phyloP scores from a whole-genome alignment of 2,888 invertebrate genomes.

The Rutpela maculata region DNA sequence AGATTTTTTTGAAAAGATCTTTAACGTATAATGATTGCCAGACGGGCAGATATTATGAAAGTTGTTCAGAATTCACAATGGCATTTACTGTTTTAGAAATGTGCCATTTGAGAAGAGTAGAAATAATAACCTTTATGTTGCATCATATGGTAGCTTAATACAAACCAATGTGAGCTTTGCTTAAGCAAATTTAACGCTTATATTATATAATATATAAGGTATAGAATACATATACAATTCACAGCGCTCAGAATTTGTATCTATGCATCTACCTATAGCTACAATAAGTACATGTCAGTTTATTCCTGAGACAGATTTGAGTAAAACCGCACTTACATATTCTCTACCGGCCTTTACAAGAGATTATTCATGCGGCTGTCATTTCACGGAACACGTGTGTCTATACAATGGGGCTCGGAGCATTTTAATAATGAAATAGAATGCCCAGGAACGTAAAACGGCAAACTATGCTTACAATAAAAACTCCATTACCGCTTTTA shows the following conservation, averaged over 20 bases:
- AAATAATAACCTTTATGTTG: no score
- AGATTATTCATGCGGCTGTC: background rate
- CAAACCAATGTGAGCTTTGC: no score
- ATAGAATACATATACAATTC: background rate
- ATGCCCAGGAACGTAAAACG: conserved; percentile 2
- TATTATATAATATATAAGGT: no score
- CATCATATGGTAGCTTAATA: no score
- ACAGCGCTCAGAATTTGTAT: background rate
- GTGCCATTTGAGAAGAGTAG: no score
- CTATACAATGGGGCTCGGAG: background rate
- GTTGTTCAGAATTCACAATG: no score
- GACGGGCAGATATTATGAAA: no score
- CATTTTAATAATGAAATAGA: conserved; percentile 1
- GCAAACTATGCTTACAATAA: background rate
- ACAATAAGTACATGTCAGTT: background rate
- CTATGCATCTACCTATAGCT: background rate
- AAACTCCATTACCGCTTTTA: conserved; percentile 4
- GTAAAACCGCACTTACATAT: background rate
- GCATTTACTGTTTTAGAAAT: no score
- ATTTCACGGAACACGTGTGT: background rate
- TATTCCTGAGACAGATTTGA: background rate
- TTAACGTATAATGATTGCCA: no score
- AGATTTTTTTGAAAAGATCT: no score
- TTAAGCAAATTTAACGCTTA: no score
- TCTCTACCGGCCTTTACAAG: background rate